These are phyloP conservation scores for Monodelphis domestica DNA, from an alignment of 2,797 vertebrate genomes.

Conservation along the genomic window DNA sequence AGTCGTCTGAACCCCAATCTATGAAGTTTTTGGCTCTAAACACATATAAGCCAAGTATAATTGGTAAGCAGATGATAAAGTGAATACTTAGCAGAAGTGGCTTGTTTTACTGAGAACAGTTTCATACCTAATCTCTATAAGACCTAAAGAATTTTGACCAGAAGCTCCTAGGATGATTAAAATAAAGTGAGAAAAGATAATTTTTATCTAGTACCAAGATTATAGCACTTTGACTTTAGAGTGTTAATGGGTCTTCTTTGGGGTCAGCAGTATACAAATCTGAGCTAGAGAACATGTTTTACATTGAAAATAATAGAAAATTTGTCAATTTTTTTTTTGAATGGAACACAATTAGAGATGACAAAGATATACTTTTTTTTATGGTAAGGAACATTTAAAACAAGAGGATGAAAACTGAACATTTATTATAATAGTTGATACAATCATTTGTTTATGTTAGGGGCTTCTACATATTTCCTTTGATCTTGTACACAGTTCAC, in stretches of 20 bases:
- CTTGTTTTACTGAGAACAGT: background rate
- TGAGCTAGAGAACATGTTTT: background rate
- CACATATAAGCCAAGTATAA: background rate
- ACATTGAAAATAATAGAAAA: background rate
- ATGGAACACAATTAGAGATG: background rate
- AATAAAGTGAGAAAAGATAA: background rate
- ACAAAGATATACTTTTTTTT: background rate
- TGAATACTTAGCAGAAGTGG: too few relatives aligned
- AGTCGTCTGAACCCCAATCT: background rate
- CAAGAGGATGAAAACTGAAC: background rate
- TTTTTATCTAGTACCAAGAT: too few relatives aligned
- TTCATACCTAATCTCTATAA: background rate
- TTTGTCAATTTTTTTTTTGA: background rate
- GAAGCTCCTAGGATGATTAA: background rate
- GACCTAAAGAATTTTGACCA: background rate
- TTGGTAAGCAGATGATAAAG: background rate
- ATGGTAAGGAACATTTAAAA: background rate
- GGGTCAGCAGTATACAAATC: background rate
- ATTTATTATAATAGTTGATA: rapidly evolving
- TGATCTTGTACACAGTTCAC: background rate
- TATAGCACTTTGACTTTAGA: background rate
- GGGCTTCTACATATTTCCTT: background rate
- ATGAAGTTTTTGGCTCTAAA: background rate
- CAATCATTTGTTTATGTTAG: background rate
- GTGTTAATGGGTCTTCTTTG: rapidly evolving